Conservation (phyloP, 2,113 vertebrate genomes). For the Cebus imitator region DNA sequence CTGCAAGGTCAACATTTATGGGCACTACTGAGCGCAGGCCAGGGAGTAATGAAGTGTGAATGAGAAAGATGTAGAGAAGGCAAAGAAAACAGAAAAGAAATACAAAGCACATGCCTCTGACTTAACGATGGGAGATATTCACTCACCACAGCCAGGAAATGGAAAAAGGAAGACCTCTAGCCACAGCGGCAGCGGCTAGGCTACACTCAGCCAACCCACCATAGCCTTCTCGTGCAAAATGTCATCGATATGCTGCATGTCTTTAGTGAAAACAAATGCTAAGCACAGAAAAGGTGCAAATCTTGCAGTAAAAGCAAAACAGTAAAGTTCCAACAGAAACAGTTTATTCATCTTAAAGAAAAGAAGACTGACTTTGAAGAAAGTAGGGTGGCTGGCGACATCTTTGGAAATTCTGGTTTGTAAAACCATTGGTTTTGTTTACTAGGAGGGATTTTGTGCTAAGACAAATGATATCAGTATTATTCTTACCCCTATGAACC, state of each 20-base stretch:
- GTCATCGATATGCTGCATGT: accelerated
- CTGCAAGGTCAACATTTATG: accelerated
- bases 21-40: neutral
- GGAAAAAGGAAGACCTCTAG: neutral
- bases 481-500: neutral
- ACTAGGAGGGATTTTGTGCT: neutral
- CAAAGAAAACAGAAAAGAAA: neutral
- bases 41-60: neutral
- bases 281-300: neutral
- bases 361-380: neutral
- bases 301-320: neutral
- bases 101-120: neutral
- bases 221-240: neutral
- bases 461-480: neutral
- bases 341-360: neutral
- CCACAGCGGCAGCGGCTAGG: accelerated
- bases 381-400: neutral
- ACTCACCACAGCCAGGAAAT: neutral
- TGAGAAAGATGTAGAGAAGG: neutral
- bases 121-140: accelerated
- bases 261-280: neutral
- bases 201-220: neutral
- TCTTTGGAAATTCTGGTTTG: neutral
- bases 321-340: neutral
- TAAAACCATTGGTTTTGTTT: neutral